A percentile compares a stretch with the other conserved stretches of the same genome.
Evolutionary conservation across 2,797 vertebrate genomes (phyloP).

Genomic region (Peromyscus attwateri): DNA sequence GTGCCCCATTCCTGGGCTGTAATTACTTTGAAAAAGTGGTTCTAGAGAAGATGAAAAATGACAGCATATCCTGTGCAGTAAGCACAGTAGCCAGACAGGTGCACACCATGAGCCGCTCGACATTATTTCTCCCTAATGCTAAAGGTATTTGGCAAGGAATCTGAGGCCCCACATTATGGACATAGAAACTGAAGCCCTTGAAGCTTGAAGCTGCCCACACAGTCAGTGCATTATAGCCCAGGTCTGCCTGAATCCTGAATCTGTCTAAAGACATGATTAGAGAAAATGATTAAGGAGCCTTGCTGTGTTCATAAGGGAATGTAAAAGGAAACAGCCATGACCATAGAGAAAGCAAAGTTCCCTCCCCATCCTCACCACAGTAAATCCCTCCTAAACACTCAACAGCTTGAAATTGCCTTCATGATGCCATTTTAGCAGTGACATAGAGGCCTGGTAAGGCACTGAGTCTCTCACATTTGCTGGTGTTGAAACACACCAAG

Average conservation of each 20-base stretch:
- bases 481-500: not conserved
- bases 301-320: not conserved
- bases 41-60: not conserved
- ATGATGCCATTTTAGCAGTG: not conserved
- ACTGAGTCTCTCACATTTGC: not conserved
- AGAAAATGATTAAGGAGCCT: not conserved
- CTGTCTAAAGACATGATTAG: not conserved
- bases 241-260: not conserved
- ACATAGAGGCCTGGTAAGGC: not conserved
- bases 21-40: constrained; percentile 62
- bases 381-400: not conserved
- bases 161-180: not conserved
- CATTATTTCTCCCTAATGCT: not conserved
- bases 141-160: no score
- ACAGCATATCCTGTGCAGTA: accelerated
- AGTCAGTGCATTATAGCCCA: accelerated
- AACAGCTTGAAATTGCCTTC: constrained; percentile 51
- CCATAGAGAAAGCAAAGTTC: not conserved
- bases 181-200: constrained; percentile 42
- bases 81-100: accelerated
- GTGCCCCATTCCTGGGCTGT: constrained; percentile 71
- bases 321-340: not conserved
- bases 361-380: not conserved
- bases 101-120: accelerated
- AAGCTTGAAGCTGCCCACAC: not conserved